phyloP scores from a whole-genome alignment of 2,113 vertebrate species.

The Psammodynastes pulverulentus region DNA sequence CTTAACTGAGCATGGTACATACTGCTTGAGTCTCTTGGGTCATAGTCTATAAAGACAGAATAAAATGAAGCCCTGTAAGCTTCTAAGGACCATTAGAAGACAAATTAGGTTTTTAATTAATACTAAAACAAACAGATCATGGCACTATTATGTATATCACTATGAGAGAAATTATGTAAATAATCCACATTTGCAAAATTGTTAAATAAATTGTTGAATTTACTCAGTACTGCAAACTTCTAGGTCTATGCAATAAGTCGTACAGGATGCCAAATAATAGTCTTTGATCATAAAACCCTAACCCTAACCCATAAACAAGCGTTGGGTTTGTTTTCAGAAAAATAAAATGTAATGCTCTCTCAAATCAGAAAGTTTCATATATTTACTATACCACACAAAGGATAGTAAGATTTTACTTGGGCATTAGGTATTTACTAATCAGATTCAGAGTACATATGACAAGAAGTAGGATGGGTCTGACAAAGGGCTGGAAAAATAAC shows the following conservation, averaged over 20 bases:
- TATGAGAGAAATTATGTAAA: slow-evolving; percentile 55
- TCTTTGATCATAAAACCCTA: slow-evolving; percentile 33
- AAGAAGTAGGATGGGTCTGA: background rate
- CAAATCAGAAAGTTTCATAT: slow-evolving; percentile 19
- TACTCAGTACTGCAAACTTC: slow-evolving; percentile 34
- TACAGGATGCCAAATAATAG: slow-evolving; percentile 23
- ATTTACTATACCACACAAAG: slow-evolving; percentile 20
- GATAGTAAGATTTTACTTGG: background rate
- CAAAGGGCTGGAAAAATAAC: background rate
- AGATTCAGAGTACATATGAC: background rate
- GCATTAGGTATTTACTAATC: background rate
- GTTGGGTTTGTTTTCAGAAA: background rate
- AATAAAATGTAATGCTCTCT: background rate
- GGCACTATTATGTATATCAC: slow-evolving; percentile 43
- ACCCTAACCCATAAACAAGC: slow-evolving; percentile 12
- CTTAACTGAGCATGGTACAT: slow-evolving; percentile 10
- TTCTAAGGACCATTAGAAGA: slow-evolving; percentile 52
- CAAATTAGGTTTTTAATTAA: slow-evolving; percentile 57
- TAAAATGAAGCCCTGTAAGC: background rate
- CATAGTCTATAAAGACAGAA: slow-evolving; percentile 1
- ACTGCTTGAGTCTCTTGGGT: slow-evolving; percentile 24
- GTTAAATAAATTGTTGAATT: slow-evolving; percentile 38
- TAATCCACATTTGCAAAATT: slow-evolving; percentile 44
- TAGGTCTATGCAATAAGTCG: slow-evolving; percentile 31
- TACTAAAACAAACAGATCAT: slow-evolving; percentile 44